Percentiles rank a stretch among this genome's conserved stretches.
phyloP scores from a whole-genome alignment of 2,113 vertebrate species.

The Oreochromis spilurus region DNA sequence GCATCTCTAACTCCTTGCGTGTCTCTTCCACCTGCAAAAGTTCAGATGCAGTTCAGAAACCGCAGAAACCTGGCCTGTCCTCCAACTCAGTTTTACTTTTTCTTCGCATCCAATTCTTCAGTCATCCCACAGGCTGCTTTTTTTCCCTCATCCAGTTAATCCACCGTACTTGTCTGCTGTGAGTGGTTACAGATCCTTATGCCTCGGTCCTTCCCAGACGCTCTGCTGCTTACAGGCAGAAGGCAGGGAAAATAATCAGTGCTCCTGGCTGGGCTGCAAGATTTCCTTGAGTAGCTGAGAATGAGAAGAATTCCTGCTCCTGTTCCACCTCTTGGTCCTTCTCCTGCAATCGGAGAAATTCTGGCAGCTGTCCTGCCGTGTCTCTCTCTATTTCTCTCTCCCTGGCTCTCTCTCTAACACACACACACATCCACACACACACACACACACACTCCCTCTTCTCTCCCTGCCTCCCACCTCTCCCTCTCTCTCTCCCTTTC shows the following conservation, averaged over 20 bases:
- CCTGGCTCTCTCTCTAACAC: background rate
- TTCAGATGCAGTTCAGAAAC: conserved; percentile 39
- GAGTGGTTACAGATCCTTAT: conserved; percentile 29
- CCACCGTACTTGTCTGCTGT: conserved; percentile 17
- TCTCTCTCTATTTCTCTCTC: conserved; percentile 35
- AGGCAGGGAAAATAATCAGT: conserved; percentile 12
- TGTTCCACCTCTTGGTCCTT: conserved; percentile 63
- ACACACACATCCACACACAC: background rate
- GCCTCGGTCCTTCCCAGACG: conserved; percentile 26
- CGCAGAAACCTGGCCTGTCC: conserved; percentile 2
- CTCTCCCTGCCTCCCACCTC: conserved; percentile 43
- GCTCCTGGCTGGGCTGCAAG: conserved; percentile 26
- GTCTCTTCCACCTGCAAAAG: conserved; percentile 30
- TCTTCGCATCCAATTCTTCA: conserved; percentile 7
- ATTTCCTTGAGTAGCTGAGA: conserved; percentile 54
- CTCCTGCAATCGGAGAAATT: conserved; percentile 69
- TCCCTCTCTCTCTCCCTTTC: conserved; percentile 38
- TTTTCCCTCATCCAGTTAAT: conserved; percentile 29
- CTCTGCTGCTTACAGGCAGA: conserved; percentile 29
- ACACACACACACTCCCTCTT: conserved; percentile 14
- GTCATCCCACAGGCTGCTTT: conserved; percentile 30
- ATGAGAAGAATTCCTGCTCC: conserved; percentile 60
- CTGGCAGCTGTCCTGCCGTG: conserved; percentile 74
- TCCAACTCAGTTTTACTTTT: background rate
- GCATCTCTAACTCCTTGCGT: conserved; percentile 24